Base-by-base conservation (phyloP, 2,888 invertebrate genomes). In the Eupithecia subfuscata region DNA sequence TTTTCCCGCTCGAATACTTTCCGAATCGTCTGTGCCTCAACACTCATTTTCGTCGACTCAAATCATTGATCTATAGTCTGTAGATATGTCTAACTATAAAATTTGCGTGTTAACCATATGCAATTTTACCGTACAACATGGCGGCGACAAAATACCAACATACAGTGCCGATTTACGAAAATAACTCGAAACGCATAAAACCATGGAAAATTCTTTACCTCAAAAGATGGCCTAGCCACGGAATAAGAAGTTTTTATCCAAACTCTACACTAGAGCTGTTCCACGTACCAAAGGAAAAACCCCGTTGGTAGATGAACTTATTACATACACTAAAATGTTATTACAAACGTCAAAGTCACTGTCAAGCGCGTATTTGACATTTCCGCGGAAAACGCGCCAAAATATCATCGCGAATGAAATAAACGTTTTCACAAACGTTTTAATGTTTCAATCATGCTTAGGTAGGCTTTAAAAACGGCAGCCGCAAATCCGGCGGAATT, bases 361-460 rank as follows among this genome's bases (percentile, higher is more conserved):
- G 77, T 73, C 75, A 77, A 74, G 65, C 56, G 72, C 60, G 65
- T 40, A 34, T 67, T 40, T 76, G 69, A 56, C 64, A 69, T 65
- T 45, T 63, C 52, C 14, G 70, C 65, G 37, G n/a, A n/a, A 65
- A 65, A 67, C 56, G 69, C 48, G 70, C 34, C 18, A 67, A 68
- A 73, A 68, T 30, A 34, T 37, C 34, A 71, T 14, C 72, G 63
- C 78, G 80, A 83, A 78, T 69, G 84, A 86, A 86, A 88, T 88
- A 86, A 86, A 82, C 79, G 75, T 87, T 91, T 89, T 88, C 90
- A 88, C 89, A 88, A 16, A 69, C 75, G 88, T 84, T 88, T 91
- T 91, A 90, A 88, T 87, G 84, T 86, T 84, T 91, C 91, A 90
- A 91, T 91, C 90, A 90, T 82, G 88, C 87, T 89, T 88, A 88